phyloP scores from a whole-genome alignment of 2,888 invertebrate genomes.

The Netelia melanura region DNA sequence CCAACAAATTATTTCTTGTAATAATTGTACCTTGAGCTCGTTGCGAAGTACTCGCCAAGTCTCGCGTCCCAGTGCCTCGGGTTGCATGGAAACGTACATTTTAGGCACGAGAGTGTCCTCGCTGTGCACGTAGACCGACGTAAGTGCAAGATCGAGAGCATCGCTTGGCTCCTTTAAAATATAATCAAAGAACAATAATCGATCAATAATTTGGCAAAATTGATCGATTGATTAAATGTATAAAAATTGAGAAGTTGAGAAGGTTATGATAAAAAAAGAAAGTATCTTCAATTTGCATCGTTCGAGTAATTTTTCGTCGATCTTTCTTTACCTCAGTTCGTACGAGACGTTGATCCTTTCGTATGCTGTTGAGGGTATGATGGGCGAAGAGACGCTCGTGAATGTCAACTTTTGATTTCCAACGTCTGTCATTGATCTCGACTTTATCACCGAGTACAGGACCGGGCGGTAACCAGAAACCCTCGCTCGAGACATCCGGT shows the following conservation, averaged over 20 bases:
- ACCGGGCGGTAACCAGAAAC: constrained; percentile 74
- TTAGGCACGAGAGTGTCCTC: constrained; percentile 85
- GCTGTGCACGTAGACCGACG: constrained; percentile 89
- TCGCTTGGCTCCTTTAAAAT: constrained; percentile 87
- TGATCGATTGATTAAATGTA: not conserved
- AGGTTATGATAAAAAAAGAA: not conserved
- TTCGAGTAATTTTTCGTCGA: not conserved
- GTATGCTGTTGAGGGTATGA: constrained; percentile 87
- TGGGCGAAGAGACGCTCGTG: constrained; percentile 87
- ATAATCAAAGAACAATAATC: constrained; percentile 4
- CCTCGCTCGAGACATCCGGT: constrained; percentile 80
- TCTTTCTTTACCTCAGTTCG: constrained; percentile 74
- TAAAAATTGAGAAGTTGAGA: not conserved
- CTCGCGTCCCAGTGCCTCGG: constrained; percentile 88
- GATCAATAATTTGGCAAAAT: not conserved
- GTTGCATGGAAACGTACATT: constrained; percentile 87
- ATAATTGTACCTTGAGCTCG: constrained; percentile 76
- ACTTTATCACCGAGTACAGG: constrained; percentile 79
- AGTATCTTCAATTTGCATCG: not conserved
- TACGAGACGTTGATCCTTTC: constrained; percentile 81
- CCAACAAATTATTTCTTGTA: constrained; percentile 9
- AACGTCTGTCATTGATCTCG: constrained; percentile 74
- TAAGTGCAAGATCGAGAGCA: constrained; percentile 89
- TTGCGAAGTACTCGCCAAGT: constrained; percentile 91
- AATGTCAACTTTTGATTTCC: constrained; percentile 79